Percentiles rank a stretch among this genome's conserved stretches.
Evolutionary conservation across 2,113 vertebrate species (phyloP).

Genomic region (Engystomops pustulosus): DNA sequence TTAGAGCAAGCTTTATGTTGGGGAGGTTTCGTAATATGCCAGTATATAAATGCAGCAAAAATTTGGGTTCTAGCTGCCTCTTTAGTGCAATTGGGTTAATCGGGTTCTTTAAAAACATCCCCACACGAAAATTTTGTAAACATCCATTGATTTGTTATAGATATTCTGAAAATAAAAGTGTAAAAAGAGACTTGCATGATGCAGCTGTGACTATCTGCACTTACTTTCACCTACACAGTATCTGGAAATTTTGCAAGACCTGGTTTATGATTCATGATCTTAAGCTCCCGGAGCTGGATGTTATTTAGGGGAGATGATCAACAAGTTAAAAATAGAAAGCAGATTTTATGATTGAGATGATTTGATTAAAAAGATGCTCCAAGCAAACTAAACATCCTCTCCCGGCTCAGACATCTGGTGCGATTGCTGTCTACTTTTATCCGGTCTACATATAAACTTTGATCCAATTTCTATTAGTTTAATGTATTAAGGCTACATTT

Average conservation of each 20-base stretch:
- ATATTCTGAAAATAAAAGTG: not conserved
- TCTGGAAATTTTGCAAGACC: slow-evolving; percentile 16
- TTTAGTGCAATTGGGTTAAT: too few species aligned
- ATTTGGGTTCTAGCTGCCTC: too few species aligned
- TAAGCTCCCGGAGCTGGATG: not conserved
- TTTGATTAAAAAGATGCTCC: slow-evolving; percentile 37
- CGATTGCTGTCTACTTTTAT: not conserved
- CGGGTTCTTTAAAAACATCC: too few species aligned
- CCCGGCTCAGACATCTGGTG: slow-evolving; percentile 11
- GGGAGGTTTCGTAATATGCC: too few species aligned
- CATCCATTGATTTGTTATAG: not conserved
- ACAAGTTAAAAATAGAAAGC: slow-evolving; percentile 42
- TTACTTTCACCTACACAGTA: not conserved
- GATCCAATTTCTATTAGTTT: not conserved
- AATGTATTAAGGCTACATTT: slow-evolving; percentile 12
- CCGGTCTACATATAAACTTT: slow-evolving; percentile 34
- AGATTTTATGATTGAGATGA: slow-evolving; percentile 31
- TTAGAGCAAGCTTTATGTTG: too few species aligned
- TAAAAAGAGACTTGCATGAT: not conserved
- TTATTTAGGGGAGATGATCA: not conserved
- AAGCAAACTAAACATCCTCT: slow-evolving; percentile 51
- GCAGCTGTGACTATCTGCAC: not conserved
- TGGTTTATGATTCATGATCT: slow-evolving; percentile 6
- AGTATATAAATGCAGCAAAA: too few species aligned
- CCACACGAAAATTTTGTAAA: too few species aligned